Conservation (phyloP, 2,113 vertebrate genomes). For the Nibea coibor region DNA sequence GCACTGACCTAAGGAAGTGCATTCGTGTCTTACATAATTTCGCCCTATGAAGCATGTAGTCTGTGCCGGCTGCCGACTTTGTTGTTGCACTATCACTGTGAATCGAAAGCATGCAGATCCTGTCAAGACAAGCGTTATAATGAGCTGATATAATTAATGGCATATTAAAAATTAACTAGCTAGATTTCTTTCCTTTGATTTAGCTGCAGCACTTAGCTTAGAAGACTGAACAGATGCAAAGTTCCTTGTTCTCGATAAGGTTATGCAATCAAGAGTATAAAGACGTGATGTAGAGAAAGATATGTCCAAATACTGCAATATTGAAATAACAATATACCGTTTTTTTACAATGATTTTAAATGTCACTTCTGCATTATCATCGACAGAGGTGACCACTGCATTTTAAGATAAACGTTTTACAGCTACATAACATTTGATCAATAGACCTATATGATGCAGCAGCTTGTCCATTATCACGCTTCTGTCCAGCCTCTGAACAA, state of each 20-base stretch:
- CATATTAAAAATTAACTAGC: neutral
- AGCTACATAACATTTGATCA: conserved; percentile 26
- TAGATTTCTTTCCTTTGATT: neutral
- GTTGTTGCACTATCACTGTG: neutral
- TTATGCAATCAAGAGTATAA: neutral
- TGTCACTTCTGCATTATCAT: conserved; percentile 12
- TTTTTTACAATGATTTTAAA: neutral
- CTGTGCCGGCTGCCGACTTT: conserved; percentile 8
- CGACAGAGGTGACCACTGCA: neutral
- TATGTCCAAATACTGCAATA: neutral
- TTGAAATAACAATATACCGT: neutral
- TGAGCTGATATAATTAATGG: neutral
- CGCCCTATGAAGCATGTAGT: conserved; percentile 9
- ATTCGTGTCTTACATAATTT: conserved; percentile 56
- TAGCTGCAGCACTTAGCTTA: neutral
- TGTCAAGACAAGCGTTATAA: conserved; percentile 1
- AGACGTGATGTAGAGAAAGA: neutral
- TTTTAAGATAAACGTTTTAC: conserved; percentile 51
- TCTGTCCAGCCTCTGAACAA: conserved; percentile 52
- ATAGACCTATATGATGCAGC: conserved; percentile 31
- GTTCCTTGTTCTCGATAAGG: neutral
- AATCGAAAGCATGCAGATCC: conserved; percentile 12
- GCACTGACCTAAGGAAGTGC: conserved; percentile 52
- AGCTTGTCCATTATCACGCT: conserved; percentile 57
- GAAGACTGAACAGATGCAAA: neutral